Evolutionary conservation across 2,888 invertebrate species (phyloP).

Genomic region (Cerastoderma edule): DNA sequence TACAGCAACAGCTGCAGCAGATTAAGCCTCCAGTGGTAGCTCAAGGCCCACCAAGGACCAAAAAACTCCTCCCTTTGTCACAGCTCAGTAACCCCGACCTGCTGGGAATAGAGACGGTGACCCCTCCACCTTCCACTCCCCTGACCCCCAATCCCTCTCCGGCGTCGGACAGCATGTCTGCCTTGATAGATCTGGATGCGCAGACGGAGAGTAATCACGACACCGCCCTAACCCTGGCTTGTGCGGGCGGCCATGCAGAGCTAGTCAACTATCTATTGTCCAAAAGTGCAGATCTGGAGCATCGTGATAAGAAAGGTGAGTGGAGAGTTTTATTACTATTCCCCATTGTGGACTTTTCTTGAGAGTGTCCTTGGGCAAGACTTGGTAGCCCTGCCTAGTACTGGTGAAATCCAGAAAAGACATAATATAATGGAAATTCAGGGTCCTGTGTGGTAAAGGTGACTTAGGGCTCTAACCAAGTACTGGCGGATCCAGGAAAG

Average conservation of each 20-base stretch:
- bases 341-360: too few relatives aligned
- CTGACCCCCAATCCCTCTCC: constrained; percentile 79
- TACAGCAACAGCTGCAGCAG: constrained; percentile 82
- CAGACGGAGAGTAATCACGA: constrained; percentile 99
- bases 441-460: too few relatives aligned
- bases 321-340: too few relatives aligned
- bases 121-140: constrained; percentile 77
- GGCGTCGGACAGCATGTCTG: constrained; percentile 75
- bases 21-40: constrained; percentile 67
- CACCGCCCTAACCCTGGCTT: constrained; percentile 98
- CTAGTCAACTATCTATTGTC: constrained; percentile 95
- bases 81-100: constrained; percentile 56
- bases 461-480: too few relatives aligned
- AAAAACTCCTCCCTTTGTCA: constrained; percentile 55
- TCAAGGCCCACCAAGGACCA: constrained; percentile 62
- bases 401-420: too few relatives aligned
- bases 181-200: constrained; percentile 94
- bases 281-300: constrained; percentile 98
- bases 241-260: constrained; percentile 96
- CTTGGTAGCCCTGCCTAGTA: too few relatives aligned
- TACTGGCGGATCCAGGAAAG: too few relatives aligned
- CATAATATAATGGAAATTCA: too few relatives aligned
- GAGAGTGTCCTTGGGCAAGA: too few relatives aligned
- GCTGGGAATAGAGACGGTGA: constrained; percentile 68
- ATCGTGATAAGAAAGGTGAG: constrained; percentile 95